A percentile compares a stretch with the other conserved stretches of the same genome.
phyloP scores from a whole-genome alignment of 2,888 invertebrate species.

The Caenorhabditis doughertyi region DNA sequence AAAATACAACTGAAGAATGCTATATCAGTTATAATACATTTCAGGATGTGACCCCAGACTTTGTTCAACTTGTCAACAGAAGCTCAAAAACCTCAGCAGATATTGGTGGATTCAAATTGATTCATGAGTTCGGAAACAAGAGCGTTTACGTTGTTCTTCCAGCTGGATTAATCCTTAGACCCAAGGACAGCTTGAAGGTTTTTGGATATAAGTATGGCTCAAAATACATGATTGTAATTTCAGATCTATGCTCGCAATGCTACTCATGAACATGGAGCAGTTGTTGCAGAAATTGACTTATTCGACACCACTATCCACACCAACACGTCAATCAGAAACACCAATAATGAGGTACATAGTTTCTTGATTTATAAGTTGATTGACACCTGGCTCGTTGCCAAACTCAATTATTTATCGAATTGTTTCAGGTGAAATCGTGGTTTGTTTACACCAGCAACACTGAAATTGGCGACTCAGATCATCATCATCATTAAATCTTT shows the following conservation, averaged over 20 bases:
- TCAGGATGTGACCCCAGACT: constrained; percentile 62
- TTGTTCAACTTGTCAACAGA: constrained; percentile 53
- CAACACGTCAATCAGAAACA: constrained; percentile 59
- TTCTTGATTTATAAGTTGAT: constrained; percentile 8
- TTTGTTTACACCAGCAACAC: constrained; percentile 63
- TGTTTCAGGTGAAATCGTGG: constrained; percentile 62
- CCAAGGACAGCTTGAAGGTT: constrained; percentile 62
- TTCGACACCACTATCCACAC: constrained; percentile 55
- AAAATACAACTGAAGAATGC: neutral
- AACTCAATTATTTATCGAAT: constrained; percentile 3
- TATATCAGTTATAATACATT: neutral
- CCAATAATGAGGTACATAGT: constrained; percentile 40
- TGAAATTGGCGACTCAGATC: constrained; percentile 44
- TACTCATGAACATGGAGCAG: constrained; percentile 10
- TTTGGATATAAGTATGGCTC: neutral
- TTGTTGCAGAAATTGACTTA: constrained; percentile 50
- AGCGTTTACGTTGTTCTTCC: constrained; percentile 62
- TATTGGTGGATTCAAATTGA: constrained; percentile 51
- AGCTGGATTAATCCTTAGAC: constrained; percentile 52
- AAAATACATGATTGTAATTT: neutral
- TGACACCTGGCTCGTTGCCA: constrained; percentile 22
- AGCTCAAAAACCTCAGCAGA: constrained; percentile 51
- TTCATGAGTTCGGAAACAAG: constrained; percentile 51
- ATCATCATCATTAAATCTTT: constrained; percentile 33
- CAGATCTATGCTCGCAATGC: constrained; percentile 54